These are phyloP conservation scores for Aquatica leii DNA, from an alignment of 2,888 invertebrate species.

Conservation along the genomic window DNA sequence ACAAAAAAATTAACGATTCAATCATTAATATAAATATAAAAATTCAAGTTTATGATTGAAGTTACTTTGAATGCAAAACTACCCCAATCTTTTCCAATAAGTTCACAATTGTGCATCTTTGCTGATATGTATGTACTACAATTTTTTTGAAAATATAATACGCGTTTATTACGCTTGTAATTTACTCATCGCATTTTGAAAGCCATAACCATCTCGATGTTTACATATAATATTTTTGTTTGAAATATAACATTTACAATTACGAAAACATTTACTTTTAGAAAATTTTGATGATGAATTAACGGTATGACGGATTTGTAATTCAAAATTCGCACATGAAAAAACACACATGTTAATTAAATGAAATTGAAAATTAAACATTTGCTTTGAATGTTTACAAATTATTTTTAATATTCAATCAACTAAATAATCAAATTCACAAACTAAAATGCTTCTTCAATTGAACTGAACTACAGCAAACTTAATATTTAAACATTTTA, in stretches of 20 bases:
- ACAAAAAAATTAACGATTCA: neutral
- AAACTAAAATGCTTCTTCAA: too few species aligned
- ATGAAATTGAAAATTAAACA: constrained; percentile 5
- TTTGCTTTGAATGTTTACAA: too few species aligned
- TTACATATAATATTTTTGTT: constrained; percentile 18
- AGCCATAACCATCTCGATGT: constrained; percentile 17
- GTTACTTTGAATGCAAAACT: constrained; percentile 20
- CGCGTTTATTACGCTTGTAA: constrained; percentile 11
- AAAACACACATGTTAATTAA: constrained; percentile 1
- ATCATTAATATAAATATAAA: neutral
- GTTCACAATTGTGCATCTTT: constrained; percentile 12
- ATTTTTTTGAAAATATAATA: constrained; percentile 27
- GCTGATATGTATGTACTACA: constrained; percentile 27
- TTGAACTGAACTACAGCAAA: too few species aligned
- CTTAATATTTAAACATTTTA: too few species aligned
- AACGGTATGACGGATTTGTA: too few species aligned
- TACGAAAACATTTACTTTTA: neutral
- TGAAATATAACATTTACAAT: neutral
- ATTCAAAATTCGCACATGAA: constrained; percentile 2
- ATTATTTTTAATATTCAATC: too few species aligned
- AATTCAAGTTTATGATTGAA: constrained; percentile 12
- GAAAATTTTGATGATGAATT: too few species aligned
- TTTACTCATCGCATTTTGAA: constrained; percentile 15
- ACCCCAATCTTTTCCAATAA: constrained; percentile 22
- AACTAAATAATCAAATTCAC: too few species aligned